Conservation (phyloP, 2,888 invertebrate species). For the Digitonthophagus gazella region DNA sequence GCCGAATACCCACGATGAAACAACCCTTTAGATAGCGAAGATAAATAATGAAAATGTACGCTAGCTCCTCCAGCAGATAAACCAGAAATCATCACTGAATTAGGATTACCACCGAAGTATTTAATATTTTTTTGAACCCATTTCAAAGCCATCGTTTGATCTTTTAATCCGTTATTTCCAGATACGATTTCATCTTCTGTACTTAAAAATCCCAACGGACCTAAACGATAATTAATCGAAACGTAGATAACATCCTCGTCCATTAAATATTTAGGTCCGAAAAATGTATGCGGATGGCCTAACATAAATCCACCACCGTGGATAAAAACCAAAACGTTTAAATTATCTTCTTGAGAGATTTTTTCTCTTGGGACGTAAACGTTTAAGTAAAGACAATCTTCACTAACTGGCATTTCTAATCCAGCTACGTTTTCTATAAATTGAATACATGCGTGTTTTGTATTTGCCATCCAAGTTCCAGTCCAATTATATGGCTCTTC, state of each 20-base stretch:
- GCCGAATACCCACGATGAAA: conserved; percentile 62
- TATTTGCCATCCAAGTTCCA: conserved; percentile 31
- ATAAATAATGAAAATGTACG: conserved; percentile 67
- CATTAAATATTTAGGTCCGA: conserved; percentile 50
- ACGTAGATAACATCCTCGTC: conserved; percentile 46
- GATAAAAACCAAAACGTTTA: conserved; percentile 51
- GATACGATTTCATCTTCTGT: conserved; percentile 65
- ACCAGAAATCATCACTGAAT: conserved; percentile 63
- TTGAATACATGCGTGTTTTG: conserved; percentile 25
- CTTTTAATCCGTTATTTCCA: conserved; percentile 69
- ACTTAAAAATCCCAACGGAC: conserved; percentile 61
- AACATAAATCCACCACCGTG: conserved; percentile 54
- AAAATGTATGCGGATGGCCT: conserved; percentile 41
- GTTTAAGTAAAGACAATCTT: conserved; percentile 67
- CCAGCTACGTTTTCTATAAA: not conserved
- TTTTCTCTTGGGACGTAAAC: conserved; percentile 58
- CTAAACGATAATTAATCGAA: conserved; percentile 43
- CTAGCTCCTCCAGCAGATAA: conserved; percentile 70
- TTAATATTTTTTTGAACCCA: conserved; percentile 67
- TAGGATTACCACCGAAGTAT: conserved; percentile 66
- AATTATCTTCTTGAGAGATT: conserved; percentile 41
- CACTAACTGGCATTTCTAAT: conserved; percentile 52
- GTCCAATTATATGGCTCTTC: conserved; percentile 28
- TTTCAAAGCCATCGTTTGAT: conserved; percentile 64
- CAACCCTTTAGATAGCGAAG: conserved; percentile 56